phyloP scores from a whole-genome alignment of 1,140 invertebrate genomes.

The Copidosoma floridanum region DNA sequence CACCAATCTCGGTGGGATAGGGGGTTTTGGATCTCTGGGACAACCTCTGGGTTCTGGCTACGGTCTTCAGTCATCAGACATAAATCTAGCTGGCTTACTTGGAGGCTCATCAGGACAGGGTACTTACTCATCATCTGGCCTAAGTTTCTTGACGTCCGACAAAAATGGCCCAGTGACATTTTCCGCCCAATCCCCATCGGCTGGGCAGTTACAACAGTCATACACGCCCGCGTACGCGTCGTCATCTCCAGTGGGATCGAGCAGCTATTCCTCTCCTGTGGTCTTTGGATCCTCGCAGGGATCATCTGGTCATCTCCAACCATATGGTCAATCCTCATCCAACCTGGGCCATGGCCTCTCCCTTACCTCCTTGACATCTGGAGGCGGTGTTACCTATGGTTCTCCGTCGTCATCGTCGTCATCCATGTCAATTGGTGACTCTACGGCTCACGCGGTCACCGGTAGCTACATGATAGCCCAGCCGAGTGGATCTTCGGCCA shows the following conservation, averaged over 20 bases:
- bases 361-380: slow-evolving; percentile 25
- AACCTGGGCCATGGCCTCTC: slow-evolving; percentile 8
- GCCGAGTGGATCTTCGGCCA: slow-evolving; percentile 29
- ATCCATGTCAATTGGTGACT: neutral
- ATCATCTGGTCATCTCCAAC: slow-evolving; percentile 14
- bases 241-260: slow-evolving; percentile 15
- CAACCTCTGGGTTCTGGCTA: slow-evolving; percentile 18
- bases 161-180: slow-evolving; percentile 53
- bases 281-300: slow-evolving; percentile 27
- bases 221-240: slow-evolving; percentile 31
- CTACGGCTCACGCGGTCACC: slow-evolving; percentile 35
- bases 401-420: slow-evolving; percentile 13
- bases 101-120: slow-evolving; percentile 28
- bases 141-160: slow-evolving; percentile 29
- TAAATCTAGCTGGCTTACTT: slow-evolving; percentile 17
- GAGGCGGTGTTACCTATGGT: slow-evolving; percentile 1
- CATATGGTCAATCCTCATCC: slow-evolving; percentile 20
- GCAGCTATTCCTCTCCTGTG: slow-evolving; percentile 28
- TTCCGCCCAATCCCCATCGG: slow-evolving; percentile 8
- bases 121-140: neutral
- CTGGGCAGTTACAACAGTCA: neutral
- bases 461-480: slow-evolving; percentile 37
- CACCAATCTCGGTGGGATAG: neutral
- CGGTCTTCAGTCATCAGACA: neutral
- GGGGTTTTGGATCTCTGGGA: neutral